Evolutionary conservation across 2,888 invertebrate species (phyloP).

Genomic region (Nephrotoma guestfalica): DNA sequence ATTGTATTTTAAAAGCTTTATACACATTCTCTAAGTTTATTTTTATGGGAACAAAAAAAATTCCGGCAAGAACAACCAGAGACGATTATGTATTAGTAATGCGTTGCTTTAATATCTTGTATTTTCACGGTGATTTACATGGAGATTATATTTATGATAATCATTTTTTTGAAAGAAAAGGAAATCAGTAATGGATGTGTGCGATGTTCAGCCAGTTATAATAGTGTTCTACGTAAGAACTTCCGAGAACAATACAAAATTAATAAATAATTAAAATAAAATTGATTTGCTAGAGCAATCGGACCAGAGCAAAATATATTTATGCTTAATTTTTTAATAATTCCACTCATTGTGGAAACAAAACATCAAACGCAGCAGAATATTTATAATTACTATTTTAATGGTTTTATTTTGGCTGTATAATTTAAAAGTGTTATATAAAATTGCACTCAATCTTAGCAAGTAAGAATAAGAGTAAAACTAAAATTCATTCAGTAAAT

Average conservation of each 20-base stretch:
- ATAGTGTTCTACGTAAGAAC: not conserved
- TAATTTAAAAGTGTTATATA: no score
- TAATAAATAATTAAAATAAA: not conserved
- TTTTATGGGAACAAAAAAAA: not conserved
- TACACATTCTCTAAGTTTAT: not conserved
- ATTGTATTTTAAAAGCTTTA: not conserved
- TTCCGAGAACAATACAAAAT: not conserved
- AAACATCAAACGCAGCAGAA: no score
- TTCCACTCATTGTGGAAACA: no score
- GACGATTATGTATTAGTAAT: not conserved
- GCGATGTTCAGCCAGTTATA: not conserved
- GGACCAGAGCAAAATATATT: not conserved
- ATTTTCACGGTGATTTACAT: not conserved
- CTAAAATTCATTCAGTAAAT: no score
- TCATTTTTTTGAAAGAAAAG: not conserved
- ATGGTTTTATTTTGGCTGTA: no score
- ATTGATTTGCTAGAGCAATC: not conserved
- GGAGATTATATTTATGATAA: not conserved
- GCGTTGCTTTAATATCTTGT: not conserved
- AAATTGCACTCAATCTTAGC: no score
- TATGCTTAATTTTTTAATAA: no score
- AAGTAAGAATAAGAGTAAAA: no score
- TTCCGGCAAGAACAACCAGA: not conserved
- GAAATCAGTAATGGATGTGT: not conserved
- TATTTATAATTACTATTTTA: no score